Evolutionary conservation across 2,797 vertebrate species (phyloP), one percentile per base, ranked within the genome.

Genomic region (Enteromius treurensis): DNA sequence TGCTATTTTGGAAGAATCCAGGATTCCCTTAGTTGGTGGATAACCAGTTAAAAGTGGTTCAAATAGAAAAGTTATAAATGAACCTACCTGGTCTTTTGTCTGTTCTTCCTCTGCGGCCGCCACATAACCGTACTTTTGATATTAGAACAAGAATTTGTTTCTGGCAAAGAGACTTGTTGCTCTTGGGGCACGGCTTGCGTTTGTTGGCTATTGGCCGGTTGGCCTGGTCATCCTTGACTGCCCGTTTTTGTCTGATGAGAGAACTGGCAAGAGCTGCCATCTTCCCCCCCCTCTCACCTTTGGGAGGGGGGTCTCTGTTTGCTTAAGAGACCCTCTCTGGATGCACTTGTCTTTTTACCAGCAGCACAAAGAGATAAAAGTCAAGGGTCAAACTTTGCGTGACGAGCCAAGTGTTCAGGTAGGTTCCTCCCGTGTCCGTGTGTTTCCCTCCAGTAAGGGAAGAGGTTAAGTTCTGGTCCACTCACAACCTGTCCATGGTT

Each of bases 221-320:
- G 87, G 92, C 85, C 84, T 93, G 95, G 29, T 96, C 95, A 19
- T 97, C 96, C 89, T 96, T 96, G 90, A 97, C 93, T 81, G 96
- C 97, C 88, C 97, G 94, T 92, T 96, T 98, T 94, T 97, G 96
- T 91, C 97, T 95, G 90, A 98, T 98, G 91, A 98, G 93, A 91
- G 96, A 96, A 90, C 96, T 97, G 94, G 97, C 97, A 82, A 97
- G 94, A 70, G 97, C 97, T 91, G 96, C 97, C 97, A 98, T 98
- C 90, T 94, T 94, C 92, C 92, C 89, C 94, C 92, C 95, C 93
- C 93, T 93, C 91, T 95, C 94, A 89, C 92, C 90, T 93, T 92
- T 91, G 91, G 93, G 94, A 94, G 94, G 92, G 95, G 96, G 93
- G 93, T 91, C 76, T 90, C 88, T 90, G 92, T 74, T 82, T 91